Evolutionary conservation across 2,888 invertebrate species (phyloP).

Genomic region (Apoda limacodes): DNA sequence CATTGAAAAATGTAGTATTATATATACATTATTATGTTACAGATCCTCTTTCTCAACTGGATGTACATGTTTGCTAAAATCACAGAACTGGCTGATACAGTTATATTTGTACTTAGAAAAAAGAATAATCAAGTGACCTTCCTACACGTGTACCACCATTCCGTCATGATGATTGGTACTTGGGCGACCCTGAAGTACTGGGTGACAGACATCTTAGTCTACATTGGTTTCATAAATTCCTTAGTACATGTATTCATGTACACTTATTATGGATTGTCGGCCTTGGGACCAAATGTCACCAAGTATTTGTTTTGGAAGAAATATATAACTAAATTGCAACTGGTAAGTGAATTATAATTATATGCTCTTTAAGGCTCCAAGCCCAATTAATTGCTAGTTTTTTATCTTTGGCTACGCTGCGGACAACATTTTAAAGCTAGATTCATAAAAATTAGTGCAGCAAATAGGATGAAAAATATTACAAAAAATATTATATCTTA

Average conservation of each 20-base stretch:
- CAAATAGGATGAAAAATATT: no score
- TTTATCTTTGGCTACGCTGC: no score
- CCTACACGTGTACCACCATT: slow-evolving; percentile 90
- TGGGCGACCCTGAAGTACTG: slow-evolving; percentile 82
- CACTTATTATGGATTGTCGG: slow-evolving; percentile 81
- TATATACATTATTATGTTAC: no score
- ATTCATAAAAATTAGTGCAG: slow-evolving; percentile 6
- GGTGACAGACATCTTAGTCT: slow-evolving; percentile 78
- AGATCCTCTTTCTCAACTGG: slow-evolving; percentile 65
- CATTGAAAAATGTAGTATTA: no score
- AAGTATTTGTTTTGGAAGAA: slow-evolving; percentile 89
- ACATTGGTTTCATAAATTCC: slow-evolving; percentile 79
- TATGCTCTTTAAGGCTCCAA: not conserved
- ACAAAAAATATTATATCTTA: no score
- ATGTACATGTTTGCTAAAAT: slow-evolving; percentile 82
- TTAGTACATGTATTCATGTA: slow-evolving; percentile 88
- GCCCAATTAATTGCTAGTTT: no score
- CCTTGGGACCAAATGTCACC: slow-evolving; percentile 79
- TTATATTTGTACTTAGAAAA: slow-evolving; percentile 91
- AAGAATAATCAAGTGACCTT: slow-evolving; percentile 81
- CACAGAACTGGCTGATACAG: slow-evolving; percentile 81
- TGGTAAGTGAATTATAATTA: no score
- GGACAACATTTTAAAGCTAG: no score
- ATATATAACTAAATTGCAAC: slow-evolving; percentile 83
- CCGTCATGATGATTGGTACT: slow-evolving; percentile 77